Percentiles rank a stretch among this genome's conserved stretches.
Evolutionary conservation across 2,888 invertebrate species (phyloP).

Genomic region (Galerucella pusilla): DNA sequence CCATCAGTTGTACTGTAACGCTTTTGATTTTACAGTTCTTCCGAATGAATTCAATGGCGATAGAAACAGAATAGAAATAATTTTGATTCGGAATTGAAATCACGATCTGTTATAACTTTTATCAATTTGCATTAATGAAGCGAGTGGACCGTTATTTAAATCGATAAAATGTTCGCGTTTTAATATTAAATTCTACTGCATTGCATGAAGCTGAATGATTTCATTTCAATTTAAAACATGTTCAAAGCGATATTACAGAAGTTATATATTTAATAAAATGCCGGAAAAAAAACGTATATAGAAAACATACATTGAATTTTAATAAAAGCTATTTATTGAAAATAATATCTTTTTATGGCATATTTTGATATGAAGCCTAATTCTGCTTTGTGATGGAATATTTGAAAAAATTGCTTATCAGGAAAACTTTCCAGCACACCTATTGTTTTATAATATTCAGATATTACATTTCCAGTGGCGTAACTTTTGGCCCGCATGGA

Average conservation of each 20-base stretch:
- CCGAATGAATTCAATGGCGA: neutral
- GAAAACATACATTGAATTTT: conserved; percentile 7
- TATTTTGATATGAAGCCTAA: too few species aligned
- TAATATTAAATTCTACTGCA: conserved; percentile 41
- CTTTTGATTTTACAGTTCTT: neutral
- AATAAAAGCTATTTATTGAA: neutral
- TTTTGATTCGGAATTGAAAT: conserved; percentile 38
- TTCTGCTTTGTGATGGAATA: too few species aligned
- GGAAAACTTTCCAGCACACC: too few species aligned
- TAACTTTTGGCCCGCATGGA: too few species aligned
- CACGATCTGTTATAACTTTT: conserved; percentile 42
- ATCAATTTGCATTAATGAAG: conserved; percentile 43
- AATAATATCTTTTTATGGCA: too few species aligned
- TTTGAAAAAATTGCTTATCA: too few species aligned
- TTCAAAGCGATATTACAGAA: conserved; percentile 32
- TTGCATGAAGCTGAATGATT: conserved; percentile 37
- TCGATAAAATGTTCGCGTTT: conserved; percentile 40
- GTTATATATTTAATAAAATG: conserved; percentile 27
- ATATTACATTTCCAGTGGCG: too few species aligned
- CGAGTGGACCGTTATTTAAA: conserved; percentile 38
- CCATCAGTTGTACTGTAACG: neutral
- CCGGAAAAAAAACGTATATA: neutral
- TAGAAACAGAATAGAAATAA: conserved; percentile 32
- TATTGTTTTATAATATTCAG: too few species aligned
- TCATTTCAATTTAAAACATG: conserved; percentile 36